Percentiles rank a stretch among this genome's conserved stretches.
phyloP scores from a whole-genome alignment of 2,888 invertebrate genomes.

The Mesochorus sp. region DNA sequence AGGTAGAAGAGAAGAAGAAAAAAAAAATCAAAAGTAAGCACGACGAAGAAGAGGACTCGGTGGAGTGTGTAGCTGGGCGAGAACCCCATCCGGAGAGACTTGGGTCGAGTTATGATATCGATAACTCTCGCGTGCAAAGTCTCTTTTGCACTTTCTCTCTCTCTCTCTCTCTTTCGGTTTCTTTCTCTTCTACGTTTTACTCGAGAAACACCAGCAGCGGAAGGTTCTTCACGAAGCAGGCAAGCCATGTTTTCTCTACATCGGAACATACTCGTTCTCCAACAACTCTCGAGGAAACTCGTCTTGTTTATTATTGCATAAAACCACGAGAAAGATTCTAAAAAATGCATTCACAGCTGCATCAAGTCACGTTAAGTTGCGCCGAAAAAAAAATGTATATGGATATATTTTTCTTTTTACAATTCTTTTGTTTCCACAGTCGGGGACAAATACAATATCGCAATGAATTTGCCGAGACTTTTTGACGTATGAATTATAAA shows the following conservation, averaged over 20 bases:
- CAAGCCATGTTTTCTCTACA: slow-evolving; percentile 52
- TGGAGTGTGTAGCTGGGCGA: slow-evolving; percentile 44
- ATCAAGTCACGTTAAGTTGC: slow-evolving; percentile 12
- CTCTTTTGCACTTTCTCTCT: slow-evolving; percentile 23
- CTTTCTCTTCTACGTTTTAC: neutral
- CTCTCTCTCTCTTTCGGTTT: neutral
- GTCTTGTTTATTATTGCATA: slow-evolving; percentile 48
- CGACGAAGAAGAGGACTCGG: slow-evolving; percentile 3
- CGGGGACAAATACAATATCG: no score
- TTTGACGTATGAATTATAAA: no score
- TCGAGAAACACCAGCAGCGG: slow-evolving; percentile 10
- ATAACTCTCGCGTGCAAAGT: slow-evolving; percentile 67
- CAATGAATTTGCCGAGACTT: no score
- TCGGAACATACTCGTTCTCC: slow-evolving; percentile 22
- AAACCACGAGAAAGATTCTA: slow-evolving; percentile 23
- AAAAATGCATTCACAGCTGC: slow-evolving; percentile 50
- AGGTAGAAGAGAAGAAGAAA: slow-evolving; percentile 20
- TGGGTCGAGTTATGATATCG: slow-evolving; percentile 74
- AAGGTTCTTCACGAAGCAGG: slow-evolving; percentile 30
- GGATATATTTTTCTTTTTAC: no score
- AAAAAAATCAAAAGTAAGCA: slow-evolving; percentile 8
- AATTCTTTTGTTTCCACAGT: no score
- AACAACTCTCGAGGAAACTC: neutral
- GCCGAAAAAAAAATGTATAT: neutral
- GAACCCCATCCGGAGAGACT: slow-evolving; percentile 57